Evolutionary conservation across 2,888 invertebrate species (phyloP).

Genomic region (Entomobrya proxima): DNA sequence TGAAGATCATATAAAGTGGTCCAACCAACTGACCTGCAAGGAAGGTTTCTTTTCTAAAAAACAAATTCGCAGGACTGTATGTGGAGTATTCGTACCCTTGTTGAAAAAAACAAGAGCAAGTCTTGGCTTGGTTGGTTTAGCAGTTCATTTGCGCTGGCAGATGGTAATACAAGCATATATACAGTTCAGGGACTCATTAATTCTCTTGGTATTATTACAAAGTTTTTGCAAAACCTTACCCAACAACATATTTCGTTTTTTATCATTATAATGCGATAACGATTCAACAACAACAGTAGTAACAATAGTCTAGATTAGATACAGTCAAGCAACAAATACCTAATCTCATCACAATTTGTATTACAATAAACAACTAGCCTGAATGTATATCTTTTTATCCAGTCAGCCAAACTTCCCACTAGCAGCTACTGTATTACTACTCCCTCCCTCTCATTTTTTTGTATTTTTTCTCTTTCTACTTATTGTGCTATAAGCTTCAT

Average conservation of each 20-base stretch:
- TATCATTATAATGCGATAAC: conserved; percentile 22
- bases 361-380: too few species aligned
- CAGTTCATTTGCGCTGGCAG: not conserved
- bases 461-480: not conserved
- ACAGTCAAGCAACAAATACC: conserved; percentile 17
- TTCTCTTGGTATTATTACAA: conserved; percentile 7
- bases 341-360: conserved; percentile 30
- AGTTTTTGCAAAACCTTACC: conserved; percentile 8
- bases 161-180: not conserved
- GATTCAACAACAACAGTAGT: not conserved
- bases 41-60: not conserved
- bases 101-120: not conserved
- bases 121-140: too few species aligned
- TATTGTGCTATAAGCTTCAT: conserved; percentile 16
- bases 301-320: not conserved
- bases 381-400: too few species aligned
- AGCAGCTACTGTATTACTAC: not conserved
- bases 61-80: not conserved
- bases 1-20: not conserved
- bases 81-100: not conserved
- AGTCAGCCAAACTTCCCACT: not conserved
- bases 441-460: not conserved
- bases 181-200: not conserved
- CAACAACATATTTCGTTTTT: not conserved
- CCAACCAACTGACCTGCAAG: conserved; percentile 7